A percentile compares a stretch with the other conserved stretches of the same genome.
These are phyloP conservation scores for Tricholaema leucomelas DNA, from an alignment of 2,113 vertebrate genomes.

Conservation along the genomic window DNA sequence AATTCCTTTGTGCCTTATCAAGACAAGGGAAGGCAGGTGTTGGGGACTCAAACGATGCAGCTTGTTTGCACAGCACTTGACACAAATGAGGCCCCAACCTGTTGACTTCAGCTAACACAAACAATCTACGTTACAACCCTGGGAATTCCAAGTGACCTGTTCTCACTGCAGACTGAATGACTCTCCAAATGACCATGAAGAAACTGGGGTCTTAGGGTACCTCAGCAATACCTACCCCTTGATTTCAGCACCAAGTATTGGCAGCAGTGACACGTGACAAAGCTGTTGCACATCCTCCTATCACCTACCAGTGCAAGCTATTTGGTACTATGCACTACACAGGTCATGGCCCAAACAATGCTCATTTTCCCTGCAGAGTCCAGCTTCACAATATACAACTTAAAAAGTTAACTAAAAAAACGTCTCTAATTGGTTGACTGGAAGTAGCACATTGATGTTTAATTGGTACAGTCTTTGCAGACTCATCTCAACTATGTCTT, in stretches of 20 bases:
- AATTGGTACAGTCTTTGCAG: neutral
- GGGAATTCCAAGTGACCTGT: neutral
- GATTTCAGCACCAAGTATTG: neutral
- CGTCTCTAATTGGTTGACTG: neutral
- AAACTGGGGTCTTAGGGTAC: neutral
- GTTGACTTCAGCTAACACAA: neutral
- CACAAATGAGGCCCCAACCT: neutral
- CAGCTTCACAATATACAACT: neutral
- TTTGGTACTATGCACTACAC: neutral
- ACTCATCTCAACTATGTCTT: neutral
- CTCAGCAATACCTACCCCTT: neutral
- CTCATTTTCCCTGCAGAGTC: neutral
- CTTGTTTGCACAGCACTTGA: neutral
- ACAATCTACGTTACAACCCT: fast-evolving
- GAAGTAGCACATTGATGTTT: neutral
- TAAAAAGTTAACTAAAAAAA: neutral
- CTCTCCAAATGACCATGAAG: neutral
- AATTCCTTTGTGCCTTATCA: neutral
- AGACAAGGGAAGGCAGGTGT: neutral
- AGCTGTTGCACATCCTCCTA: neutral
- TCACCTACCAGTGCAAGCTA: neutral
- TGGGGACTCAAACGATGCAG: neutral
- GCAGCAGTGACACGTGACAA: neutral
- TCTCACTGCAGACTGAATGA: neutral
- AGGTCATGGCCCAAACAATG: neutral